phyloP scores from a whole-genome alignment of 2,797 vertebrate genomes.

The Champsocephalus gunnari region DNA sequence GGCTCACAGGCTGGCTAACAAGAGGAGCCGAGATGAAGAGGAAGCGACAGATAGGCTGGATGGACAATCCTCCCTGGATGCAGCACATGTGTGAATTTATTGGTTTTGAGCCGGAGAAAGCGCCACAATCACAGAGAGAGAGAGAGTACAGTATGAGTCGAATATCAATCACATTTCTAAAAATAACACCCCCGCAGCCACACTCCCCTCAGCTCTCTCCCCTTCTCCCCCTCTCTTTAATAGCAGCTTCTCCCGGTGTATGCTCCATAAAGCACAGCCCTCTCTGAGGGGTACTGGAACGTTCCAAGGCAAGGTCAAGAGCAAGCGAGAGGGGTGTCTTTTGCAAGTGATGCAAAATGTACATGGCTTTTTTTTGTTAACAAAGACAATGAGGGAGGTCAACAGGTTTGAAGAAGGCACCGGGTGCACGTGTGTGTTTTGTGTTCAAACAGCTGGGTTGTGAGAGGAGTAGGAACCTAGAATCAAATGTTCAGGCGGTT shows the following conservation, averaged over 20 bases:
- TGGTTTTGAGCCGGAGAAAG: slow-evolving; percentile 51
- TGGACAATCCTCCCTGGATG: slow-evolving; percentile 33
- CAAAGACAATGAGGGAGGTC: slow-evolving; percentile 63
- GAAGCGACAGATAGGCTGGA: slow-evolving; percentile 51
- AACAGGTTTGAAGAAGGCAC: slow-evolving; percentile 46
- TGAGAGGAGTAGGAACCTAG: slow-evolving; percentile 52
- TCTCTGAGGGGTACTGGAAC: slow-evolving; percentile 78
- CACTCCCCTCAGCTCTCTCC: slow-evolving; percentile 58
- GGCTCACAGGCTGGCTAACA: slow-evolving; percentile 61
- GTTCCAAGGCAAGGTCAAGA: slow-evolving; percentile 84
- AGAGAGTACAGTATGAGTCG: slow-evolving; percentile 68
- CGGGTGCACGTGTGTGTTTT: slow-evolving; percentile 6
- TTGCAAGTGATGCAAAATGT: slow-evolving; percentile 62
- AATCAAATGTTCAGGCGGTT: slow-evolving; percentile 60
- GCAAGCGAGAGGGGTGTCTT: slow-evolving; percentile 68
- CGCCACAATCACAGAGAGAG: slow-evolving; percentile 41
- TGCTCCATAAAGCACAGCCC: slow-evolving; percentile 80
- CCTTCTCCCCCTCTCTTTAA: slow-evolving; percentile 70
- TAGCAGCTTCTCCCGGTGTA: slow-evolving; percentile 77
- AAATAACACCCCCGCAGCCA: slow-evolving; percentile 78
- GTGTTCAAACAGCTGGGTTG: slow-evolving; percentile 50
- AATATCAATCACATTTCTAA: slow-evolving; percentile 82
- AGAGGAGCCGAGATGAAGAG: slow-evolving; percentile 62
- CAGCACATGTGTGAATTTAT: slow-evolving; percentile 49
- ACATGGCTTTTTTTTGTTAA: slow-evolving; percentile 45